phyloP scores from a whole-genome alignment of 2,888 invertebrate genomes.

The Bhutanitis thaidina region DNA sequence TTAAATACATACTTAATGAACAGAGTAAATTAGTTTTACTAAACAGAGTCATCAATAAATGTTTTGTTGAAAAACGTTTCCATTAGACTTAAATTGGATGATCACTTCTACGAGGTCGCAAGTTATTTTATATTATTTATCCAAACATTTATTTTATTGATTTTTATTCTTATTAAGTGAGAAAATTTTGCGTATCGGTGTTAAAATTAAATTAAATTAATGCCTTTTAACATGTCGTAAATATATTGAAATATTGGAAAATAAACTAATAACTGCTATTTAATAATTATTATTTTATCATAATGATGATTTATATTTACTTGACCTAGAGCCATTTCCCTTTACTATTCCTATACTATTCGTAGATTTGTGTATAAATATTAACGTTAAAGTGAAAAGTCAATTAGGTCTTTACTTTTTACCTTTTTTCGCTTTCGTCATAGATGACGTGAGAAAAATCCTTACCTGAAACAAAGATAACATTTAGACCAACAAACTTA shows the following conservation, averaged over 20 bases:
- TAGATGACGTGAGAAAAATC: neutral
- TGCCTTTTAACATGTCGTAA: neutral
- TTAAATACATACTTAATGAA: neutral
- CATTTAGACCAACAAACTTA: neutral
- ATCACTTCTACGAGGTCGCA: too few relatives aligned
- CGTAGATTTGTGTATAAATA: too few relatives aligned
- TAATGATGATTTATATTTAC: conserved; percentile 49
- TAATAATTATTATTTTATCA: conserved; percentile 14
- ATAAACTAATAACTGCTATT: too few relatives aligned
- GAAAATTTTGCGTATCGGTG: too few relatives aligned
- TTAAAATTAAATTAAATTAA: too few relatives aligned
- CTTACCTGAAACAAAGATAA: conserved; percentile 56
- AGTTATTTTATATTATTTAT: too few relatives aligned
- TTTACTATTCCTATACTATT: conserved; percentile 60
- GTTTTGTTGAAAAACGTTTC: neutral
- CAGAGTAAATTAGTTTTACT: neutral
- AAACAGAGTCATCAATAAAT: conserved; percentile 1
- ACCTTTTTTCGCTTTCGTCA: too few relatives aligned
- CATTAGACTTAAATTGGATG: neutral
- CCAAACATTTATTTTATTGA: too few relatives aligned
- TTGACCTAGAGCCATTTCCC: conserved; percentile 56
- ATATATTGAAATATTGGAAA: neutral
- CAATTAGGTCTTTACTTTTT: too few relatives aligned
- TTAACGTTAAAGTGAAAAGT: too few relatives aligned
- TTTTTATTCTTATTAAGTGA: too few relatives aligned